Conservation (phyloP, 2,113 vertebrate species). For the Sula dactylatra region DNA sequence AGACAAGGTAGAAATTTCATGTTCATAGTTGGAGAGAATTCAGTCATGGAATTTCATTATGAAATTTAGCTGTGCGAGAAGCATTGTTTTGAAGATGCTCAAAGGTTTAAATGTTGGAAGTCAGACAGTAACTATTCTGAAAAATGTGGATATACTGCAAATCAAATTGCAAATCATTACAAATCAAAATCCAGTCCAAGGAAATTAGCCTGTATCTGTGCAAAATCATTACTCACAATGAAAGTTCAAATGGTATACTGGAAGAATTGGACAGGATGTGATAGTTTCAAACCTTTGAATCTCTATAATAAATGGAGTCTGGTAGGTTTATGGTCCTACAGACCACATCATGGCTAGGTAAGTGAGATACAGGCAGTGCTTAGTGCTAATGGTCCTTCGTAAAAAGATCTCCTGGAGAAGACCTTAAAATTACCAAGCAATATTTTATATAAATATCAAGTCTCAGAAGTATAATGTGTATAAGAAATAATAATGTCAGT, state of each 20-base stretch:
- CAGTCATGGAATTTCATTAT: not conserved
- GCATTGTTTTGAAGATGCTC: not conserved
- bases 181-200: not conserved
- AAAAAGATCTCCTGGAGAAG: not conserved
- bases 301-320: not conserved
- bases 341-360: not conserved
- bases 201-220: not conserved
- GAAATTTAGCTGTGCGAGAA: not conserved
- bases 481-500: not conserved
- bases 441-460: not conserved
- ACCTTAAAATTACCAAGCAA: not conserved
- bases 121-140: not conserved
- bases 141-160: slow-evolving; percentile 3
- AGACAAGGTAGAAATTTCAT: not conserved
- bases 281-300: not conserved
- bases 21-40: not conserved
- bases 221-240: slow-evolving; percentile 4
- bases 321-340: not conserved
- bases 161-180: not conserved
- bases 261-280: not conserved
- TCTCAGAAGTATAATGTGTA: not conserved
- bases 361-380: not conserved
- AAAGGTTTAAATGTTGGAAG: slow-evolving; percentile 19
- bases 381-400: not conserved
- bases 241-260: not conserved